These are phyloP conservation scores for Brachyalestes nurse DNA, from an alignment of 2,797 vertebrate genomes.

Conservation along the genomic window DNA sequence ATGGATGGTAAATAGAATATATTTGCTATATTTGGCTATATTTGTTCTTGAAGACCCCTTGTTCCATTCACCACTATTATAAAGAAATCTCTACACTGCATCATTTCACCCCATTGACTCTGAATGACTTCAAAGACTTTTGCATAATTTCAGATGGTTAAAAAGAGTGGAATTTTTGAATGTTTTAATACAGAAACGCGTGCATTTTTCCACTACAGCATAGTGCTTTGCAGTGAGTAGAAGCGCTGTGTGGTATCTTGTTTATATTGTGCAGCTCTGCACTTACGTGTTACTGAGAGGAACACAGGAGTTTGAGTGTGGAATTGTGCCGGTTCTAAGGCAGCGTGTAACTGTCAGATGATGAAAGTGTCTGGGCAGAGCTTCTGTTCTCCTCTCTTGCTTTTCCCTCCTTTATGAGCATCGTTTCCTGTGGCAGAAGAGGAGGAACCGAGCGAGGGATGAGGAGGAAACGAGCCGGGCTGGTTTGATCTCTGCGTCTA, in stretches of 20 bases:
- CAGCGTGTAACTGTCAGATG: conserved; percentile 23
- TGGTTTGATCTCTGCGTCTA: conserved; percentile 47
- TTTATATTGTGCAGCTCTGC: background rate
- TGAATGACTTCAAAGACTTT: too few relatives aligned
- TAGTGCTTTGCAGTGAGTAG: background rate
- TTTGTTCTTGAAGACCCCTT: too few relatives aligned
- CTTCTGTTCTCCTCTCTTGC: conserved; percentile 35
- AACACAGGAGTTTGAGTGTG: background rate
- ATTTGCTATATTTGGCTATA: too few relatives aligned
- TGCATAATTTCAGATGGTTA: too few relatives aligned
- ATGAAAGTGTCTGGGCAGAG: conserved; percentile 42
- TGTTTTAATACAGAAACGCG: too few relatives aligned
- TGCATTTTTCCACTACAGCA: too few relatives aligned
- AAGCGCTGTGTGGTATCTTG: background rate
- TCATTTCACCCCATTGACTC: too few relatives aligned
- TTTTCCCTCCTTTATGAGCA: conserved; percentile 16
- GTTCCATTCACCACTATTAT: too few relatives aligned
- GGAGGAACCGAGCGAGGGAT: conserved; percentile 11
- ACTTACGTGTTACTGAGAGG: conserved; percentile 19
- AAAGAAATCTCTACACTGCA: too few relatives aligned
- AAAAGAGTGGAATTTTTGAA: too few relatives aligned
- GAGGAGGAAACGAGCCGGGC: conserved; percentile 1
- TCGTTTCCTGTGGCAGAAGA: conserved; percentile 37
- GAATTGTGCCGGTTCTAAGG: conserved; percentile 42
- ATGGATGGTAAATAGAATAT: too few relatives aligned